phyloP scores from a whole-genome alignment of 2,888 invertebrate genomes.

The Ischnura elegans region DNA sequence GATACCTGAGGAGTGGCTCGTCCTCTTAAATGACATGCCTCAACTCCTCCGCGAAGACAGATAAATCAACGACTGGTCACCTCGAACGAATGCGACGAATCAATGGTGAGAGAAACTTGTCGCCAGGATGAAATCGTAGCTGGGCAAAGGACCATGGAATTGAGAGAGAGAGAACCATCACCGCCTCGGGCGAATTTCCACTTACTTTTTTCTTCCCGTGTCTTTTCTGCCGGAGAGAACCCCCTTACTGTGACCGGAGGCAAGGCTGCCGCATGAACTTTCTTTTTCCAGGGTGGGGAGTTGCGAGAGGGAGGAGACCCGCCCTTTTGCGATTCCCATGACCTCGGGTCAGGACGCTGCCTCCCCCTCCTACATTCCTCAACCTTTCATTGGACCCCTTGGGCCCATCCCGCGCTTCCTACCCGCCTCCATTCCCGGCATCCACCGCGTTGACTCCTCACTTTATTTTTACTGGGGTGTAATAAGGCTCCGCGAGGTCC shows the following conservation, averaged over 20 bases:
- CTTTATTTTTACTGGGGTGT: slow-evolving; percentile 13
- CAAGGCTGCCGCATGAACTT: not conserved
- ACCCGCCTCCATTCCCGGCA: not conserved
- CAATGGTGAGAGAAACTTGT: too few relatives aligned
- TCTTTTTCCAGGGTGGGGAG: not conserved
- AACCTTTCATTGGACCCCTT: slow-evolving; percentile 33
- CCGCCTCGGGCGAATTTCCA: not conserved
- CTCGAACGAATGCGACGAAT: too few relatives aligned
- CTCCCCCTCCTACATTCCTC: not conserved
- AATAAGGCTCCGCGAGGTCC: slow-evolving; percentile 23
- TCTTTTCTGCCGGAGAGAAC: not conserved
- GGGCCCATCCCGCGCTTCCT: not conserved
- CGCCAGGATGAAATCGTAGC: not conserved
- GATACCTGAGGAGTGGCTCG: too few relatives aligned
- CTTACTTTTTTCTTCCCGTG: not conserved
- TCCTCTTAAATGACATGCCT: too few relatives aligned
- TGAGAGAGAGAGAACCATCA: not conserved
- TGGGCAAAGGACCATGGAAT: not conserved
- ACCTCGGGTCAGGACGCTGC: slow-evolving; percentile 12
- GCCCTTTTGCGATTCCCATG: not conserved
- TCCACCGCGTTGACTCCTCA: not conserved
- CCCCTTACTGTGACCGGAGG: not conserved
- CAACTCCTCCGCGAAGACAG: too few relatives aligned
- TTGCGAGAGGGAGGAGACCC: too few relatives aligned
- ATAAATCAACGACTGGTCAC: too few relatives aligned